phyloP scores from a whole-genome alignment of 2,113 vertebrate genomes.

The Beaufortia kweichowensis region DNA sequence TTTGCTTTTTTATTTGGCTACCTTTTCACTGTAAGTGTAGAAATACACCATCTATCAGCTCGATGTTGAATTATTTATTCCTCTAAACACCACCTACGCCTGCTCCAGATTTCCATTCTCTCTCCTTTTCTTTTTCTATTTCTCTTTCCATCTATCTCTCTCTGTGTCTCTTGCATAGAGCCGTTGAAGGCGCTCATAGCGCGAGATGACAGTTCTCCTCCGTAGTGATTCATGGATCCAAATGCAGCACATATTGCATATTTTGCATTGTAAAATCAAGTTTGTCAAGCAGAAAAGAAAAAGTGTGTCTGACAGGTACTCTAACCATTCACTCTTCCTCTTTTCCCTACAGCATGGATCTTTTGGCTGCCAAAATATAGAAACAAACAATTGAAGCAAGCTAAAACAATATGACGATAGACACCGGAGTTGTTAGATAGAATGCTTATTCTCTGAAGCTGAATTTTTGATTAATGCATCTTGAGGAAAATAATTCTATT shows the following conservation, averaged over 20 bases:
- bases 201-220: constrained; percentile 69
- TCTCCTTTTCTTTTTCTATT: constrained; percentile 66
- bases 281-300: constrained; percentile 54
- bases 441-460: constrained; percentile 4
- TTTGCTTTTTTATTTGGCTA: constrained; percentile 42
- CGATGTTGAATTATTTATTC: constrained; percentile 66
- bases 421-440: background rate
- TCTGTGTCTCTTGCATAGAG: constrained; percentile 50
- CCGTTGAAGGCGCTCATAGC: constrained; percentile 64
- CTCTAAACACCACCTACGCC: constrained; percentile 76
- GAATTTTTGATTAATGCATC: background rate
- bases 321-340: constrained; percentile 46
- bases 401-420: constrained; percentile 9
- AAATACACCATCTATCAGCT: constrained; percentile 63
- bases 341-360: constrained; percentile 18
- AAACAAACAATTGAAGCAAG: constrained; percentile 26
- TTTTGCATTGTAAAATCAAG: constrained; percentile 65
- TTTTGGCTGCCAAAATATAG: constrained; percentile 9
- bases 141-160: constrained; percentile 38
- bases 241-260: constrained; percentile 64
- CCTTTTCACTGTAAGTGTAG: constrained; percentile 45
- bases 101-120: constrained; percentile 64
- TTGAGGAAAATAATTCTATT: background rate
- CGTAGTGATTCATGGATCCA: constrained; percentile 71
- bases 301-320: constrained; percentile 46